These are phyloP conservation scores for Metaphire vulgaris DNA, from an alignment of 1,140 invertebrate species.

Conservation along the genomic window DNA sequence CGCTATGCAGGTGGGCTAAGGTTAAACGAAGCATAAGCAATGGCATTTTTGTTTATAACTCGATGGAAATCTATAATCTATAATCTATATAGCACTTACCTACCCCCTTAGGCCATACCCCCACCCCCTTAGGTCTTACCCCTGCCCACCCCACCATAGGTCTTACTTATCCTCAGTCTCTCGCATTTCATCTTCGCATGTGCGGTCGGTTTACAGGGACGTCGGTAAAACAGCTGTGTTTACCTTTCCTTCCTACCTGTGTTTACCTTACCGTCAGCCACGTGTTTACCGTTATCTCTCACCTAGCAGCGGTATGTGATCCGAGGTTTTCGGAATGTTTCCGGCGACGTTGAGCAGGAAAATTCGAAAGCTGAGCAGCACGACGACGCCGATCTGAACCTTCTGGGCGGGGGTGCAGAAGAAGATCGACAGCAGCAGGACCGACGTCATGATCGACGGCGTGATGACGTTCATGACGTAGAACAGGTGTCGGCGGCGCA, in stretches of 20 bases:
- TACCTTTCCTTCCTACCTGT: background rate
- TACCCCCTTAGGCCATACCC: too few species aligned
- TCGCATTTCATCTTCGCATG: too few species aligned
- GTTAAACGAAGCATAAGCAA: too few species aligned
- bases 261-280: background rate
- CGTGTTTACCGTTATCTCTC: background rate
- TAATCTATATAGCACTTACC: too few species aligned
- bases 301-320: slow-evolving; percentile 31
- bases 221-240: too few species aligned
- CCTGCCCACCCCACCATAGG: background rate
- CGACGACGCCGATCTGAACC: slow-evolving; percentile 33
- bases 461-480: slow-evolving; percentile 32
- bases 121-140: too few species aligned
- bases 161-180: too few species aligned
- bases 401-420: slow-evolving; percentile 33
- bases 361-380: slow-evolving; percentile 30
- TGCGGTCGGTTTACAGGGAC: too few species aligned
- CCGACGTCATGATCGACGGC: slow-evolving; percentile 31
- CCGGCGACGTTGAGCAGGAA: slow-evolving; percentile 31
- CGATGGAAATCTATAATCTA: too few species aligned
- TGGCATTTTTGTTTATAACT: too few species aligned
- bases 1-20: too few species aligned
- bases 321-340: slow-evolving; percentile 31
- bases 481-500: slow-evolving; percentile 27
- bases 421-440: slow-evolving; percentile 32